phyloP scores from a whole-genome alignment of 2,797 vertebrate genomes.

The Notamacropus eugenii region DNA sequence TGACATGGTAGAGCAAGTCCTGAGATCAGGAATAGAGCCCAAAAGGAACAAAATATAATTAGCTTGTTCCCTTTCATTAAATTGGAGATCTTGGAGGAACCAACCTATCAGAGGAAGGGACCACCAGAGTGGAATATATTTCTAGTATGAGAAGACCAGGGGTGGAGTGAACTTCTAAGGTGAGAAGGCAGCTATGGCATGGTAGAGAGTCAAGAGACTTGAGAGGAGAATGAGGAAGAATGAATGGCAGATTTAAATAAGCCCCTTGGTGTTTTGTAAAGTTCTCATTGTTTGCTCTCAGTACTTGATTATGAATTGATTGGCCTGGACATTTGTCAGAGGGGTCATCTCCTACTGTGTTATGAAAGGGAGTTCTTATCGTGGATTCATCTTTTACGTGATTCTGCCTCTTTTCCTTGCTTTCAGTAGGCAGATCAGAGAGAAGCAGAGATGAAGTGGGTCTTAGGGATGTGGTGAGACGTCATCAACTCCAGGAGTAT shows the following conservation, averaged over 20 bases:
- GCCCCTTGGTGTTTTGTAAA: not conserved
- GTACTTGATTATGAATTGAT: not conserved
- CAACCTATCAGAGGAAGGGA: not conserved
- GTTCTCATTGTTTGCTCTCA: not conserved
- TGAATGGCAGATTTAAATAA: not conserved
- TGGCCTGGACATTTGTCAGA: not conserved
- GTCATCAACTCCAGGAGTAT: not conserved
- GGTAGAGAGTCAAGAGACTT: not conserved
- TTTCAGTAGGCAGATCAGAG: not conserved
- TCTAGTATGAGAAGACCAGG: not conserved
- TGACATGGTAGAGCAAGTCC: not conserved
- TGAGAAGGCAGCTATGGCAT: not conserved
- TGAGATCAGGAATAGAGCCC: not conserved
- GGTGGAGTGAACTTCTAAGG: not conserved
- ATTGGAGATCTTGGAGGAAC: not conserved
- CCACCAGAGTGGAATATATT: not conserved
- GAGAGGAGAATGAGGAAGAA: not conserved
- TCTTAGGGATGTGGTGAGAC: no score
- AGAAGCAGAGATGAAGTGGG: not conserved
- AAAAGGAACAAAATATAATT: not conserved
- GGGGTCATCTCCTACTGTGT: not conserved
- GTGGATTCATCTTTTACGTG: not conserved
- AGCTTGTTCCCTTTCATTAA: not conserved
- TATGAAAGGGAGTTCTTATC: not conserved
- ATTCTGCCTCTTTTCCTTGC: not conserved